Conservation (phyloP, 2,888 invertebrate species). For the Clanis bilineata region DNA sequence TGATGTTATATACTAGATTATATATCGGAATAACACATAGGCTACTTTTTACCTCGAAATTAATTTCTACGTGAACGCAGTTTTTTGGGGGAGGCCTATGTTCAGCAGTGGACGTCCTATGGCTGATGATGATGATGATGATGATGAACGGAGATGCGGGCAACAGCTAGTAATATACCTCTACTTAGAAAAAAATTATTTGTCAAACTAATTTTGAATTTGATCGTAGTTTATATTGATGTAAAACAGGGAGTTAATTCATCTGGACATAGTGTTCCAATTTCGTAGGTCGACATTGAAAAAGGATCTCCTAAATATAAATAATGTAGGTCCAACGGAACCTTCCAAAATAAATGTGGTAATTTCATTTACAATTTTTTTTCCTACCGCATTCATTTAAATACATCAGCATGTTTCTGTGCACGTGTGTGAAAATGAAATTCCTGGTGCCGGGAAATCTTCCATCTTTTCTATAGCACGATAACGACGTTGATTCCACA, state of each 20-base stretch:
- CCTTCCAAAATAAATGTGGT: constrained; percentile 65
- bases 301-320: constrained; percentile 61
- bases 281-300: constrained; percentile 49
- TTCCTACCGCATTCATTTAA: constrained; percentile 66
- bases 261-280: not conserved
- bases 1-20: too few relatives aligned
- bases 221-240: not conserved
- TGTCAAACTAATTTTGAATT: not conserved
- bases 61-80: too few relatives aligned
- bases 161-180: too few relatives aligned
- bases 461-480: not conserved
- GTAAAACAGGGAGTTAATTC: not conserved
- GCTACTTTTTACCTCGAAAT: too few relatives aligned
- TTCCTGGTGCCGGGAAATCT: not conserved
- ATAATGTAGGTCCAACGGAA: constrained; percentile 53
- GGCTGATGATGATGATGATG: too few relatives aligned
- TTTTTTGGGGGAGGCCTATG: too few relatives aligned
- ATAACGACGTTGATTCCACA: constrained; percentile 8
- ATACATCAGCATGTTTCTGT: constrained; percentile 69
- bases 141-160: too few relatives aligned
- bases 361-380: constrained; percentile 65
- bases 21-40: too few relatives aligned
- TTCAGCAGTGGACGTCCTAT: too few relatives aligned
- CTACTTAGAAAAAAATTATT: too few relatives aligned
- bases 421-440: constrained; percentile 56